phyloP scores from a whole-genome alignment of 1,140 invertebrate genomes.

The Sitodiplosis mosellana region DNA sequence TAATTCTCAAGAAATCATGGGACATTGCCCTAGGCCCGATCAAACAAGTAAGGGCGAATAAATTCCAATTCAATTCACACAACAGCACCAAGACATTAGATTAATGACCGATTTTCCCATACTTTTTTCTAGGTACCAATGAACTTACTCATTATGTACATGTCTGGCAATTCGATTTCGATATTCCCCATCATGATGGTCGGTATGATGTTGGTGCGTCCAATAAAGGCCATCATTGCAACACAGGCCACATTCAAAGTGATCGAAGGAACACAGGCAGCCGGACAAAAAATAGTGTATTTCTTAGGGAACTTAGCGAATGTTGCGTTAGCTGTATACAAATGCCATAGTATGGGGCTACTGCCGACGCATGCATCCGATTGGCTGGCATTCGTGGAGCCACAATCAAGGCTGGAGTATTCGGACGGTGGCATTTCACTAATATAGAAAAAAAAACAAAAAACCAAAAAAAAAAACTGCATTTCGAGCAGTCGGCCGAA shows the following conservation, averaged over 20 bases:
- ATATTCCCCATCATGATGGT: slow-evolving; percentile 99
- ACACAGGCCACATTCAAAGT: slow-evolving; percentile 86
- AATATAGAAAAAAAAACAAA: slow-evolving; percentile 29
- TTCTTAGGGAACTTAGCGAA: slow-evolving; percentile 88
- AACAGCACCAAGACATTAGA: too few species aligned
- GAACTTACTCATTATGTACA: slow-evolving; percentile 99
- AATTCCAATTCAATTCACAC: slow-evolving; percentile 5
- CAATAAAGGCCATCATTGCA: slow-evolving; percentile 85
- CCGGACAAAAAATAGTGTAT: slow-evolving; percentile 86
- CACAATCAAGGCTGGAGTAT: slow-evolving; percentile 71
- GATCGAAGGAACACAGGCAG: slow-evolving; percentile 83
- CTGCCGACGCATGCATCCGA: slow-evolving; percentile 95
- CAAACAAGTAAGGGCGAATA: slow-evolving; percentile 41
- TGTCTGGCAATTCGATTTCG: slow-evolving; percentile 97
- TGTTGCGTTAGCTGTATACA: slow-evolving; percentile 85
- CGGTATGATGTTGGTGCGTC: slow-evolving; percentile 91
- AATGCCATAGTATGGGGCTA: slow-evolving; percentile 97
- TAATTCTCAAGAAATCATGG: slow-evolving; percentile 93
- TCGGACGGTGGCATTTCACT: slow-evolving; percentile 61
- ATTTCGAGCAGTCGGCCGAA: too few species aligned
- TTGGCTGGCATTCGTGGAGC: slow-evolving; percentile 95
- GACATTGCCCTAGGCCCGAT: slow-evolving; percentile 88
- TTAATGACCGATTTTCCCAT: slow-evolving; percentile 3
- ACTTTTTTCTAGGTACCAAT: slow-evolving; percentile 59
- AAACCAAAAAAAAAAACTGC: slow-evolving; percentile 2